Evolutionary conservation across 2,888 invertebrate species (phyloP), one percentile per base, ranked within the genome.

Genomic region (Drosophila mettleri): DNA sequence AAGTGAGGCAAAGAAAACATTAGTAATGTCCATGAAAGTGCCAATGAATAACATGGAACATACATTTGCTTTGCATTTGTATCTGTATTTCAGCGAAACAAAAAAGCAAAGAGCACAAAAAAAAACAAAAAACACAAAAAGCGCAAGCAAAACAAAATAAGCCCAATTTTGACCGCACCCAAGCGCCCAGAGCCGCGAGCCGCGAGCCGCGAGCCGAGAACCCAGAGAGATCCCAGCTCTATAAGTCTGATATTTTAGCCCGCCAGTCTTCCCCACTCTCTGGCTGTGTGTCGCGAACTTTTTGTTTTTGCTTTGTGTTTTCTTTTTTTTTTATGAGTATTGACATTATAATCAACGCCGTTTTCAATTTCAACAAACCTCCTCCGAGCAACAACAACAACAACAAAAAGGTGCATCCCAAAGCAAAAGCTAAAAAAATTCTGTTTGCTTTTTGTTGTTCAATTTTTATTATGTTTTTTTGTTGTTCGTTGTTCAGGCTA

Each of bases 321-420:
- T 58, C 63, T 61, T 51, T 65, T 61, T 67, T 82, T 85, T 83
- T 80, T 85, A 88, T 79, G 79, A 81, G 74, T 82, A 86, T 87
- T 86, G 85, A 86, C 89, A 88, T 88, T 87, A 86, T 86, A 86
- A 86, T 86, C 89, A 86, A 88, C 83, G 86, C 87, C 85, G 87
- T 88, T 87, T 88, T 88, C 84, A 86, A 88, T 84, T 84, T 84
- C 88, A 78, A 59, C 73, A 64, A 80, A 67, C 66, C 68, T 52
- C 63, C 52, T 33, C 29, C 38, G 9, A 12, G 10, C 9, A 43
- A 60, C 77, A 74, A 80, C 78, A 68, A 73, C 14, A 41, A 41
- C 22, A 22, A 24, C 57, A 85, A 78, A 81, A 85, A 69, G 77
- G 69, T 74, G 83, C 83, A 82, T 82, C 77, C 51, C 63, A 58